phyloP scores from a whole-genome alignment of 2,797 vertebrate species.

The Syncerus caffer region DNA sequence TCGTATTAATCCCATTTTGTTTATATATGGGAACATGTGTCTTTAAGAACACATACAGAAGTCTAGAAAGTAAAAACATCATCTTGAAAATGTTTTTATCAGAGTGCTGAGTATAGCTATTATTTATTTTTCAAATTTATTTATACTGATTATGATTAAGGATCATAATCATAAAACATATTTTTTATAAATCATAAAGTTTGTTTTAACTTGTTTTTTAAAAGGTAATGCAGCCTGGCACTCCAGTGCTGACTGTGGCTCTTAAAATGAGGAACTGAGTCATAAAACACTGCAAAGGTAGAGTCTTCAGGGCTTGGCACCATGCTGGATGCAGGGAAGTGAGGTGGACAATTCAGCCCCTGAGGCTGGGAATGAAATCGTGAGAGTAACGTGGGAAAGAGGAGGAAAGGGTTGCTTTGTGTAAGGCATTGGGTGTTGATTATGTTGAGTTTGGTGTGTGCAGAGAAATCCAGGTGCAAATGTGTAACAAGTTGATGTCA shows the following conservation, averaged over 20 bases:
- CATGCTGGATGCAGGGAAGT: neutral
- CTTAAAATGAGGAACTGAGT: neutral
- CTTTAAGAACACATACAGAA: neutral
- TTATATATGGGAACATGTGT: neutral
- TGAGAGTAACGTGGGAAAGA: fast-evolving
- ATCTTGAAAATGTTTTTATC: neutral
- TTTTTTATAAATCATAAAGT: neutral
- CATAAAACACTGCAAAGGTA: neutral
- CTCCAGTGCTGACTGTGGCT: neutral
- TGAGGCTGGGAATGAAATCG: neutral
- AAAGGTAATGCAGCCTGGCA: neutral
- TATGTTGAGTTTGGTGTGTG: neutral
- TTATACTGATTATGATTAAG: neutral
- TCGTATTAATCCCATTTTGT: neutral
- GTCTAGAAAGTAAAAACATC: neutral
- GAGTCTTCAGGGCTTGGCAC: neutral
- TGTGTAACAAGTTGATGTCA: neutral
- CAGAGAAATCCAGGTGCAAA: neutral
- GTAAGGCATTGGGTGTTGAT: neutral
- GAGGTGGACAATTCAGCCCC: neutral
- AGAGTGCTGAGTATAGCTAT: neutral
- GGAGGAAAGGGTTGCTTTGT: neutral
- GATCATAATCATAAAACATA: neutral
- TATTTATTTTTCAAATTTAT: neutral
- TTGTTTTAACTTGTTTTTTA: neutral